Evolutionary conservation across 2,797 vertebrate species (phyloP).

Genomic region (Lacerta viridis): DNA sequence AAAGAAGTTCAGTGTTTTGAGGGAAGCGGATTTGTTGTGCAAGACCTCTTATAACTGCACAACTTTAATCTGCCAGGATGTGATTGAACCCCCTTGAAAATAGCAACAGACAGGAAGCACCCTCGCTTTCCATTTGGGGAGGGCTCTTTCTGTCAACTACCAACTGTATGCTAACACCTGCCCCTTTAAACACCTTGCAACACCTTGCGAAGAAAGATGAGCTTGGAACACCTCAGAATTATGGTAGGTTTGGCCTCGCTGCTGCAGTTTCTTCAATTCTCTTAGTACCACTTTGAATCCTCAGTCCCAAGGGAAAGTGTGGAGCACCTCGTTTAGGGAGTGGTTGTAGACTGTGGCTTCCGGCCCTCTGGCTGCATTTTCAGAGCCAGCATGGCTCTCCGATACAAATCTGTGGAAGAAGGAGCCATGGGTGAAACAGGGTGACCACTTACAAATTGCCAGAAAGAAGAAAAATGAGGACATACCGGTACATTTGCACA

Average conservation of each 20-base stretch:
- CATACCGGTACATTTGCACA: too few species aligned
- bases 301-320: neutral
- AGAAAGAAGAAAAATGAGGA: neutral
- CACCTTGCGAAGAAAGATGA: neutral
- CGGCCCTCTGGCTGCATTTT: conserved; percentile 81
- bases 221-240: neutral
- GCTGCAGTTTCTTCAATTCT: neutral
- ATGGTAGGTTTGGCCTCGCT: neutral
- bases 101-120: too few species aligned
- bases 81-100: too few species aligned
- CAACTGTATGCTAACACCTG: neutral
- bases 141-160: neutral
- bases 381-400: conserved; percentile 87
- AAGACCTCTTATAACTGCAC: too few species aligned
- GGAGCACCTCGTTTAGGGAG: neutral
- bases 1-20: too few species aligned
- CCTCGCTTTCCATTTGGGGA: too few species aligned
- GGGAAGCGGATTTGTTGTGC: too few species aligned
- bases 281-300: neutral
- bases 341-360: neutral
- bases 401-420: conserved; percentile 84
- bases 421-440: conserved; percentile 56
- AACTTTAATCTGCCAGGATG: too few species aligned
- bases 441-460: neutral
- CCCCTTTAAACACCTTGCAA: neutral